These are phyloP conservation scores for Apteryx owenii DNA, from an alignment of 2,113 vertebrate species.

Conservation along the genomic window DNA sequence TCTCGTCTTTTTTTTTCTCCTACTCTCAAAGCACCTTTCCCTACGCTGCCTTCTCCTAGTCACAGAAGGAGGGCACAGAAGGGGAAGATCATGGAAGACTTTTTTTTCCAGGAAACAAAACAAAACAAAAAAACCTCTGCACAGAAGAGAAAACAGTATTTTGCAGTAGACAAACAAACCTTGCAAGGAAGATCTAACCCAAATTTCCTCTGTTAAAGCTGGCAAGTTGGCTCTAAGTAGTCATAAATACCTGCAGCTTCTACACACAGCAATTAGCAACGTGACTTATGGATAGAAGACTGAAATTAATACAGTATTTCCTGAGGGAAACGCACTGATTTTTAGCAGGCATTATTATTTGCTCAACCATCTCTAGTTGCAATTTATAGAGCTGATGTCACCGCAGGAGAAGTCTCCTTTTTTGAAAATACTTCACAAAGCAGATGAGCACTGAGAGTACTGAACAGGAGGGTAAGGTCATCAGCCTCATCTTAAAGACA, in stretches of 20 bases:
- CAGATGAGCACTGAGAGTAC: accelerated
- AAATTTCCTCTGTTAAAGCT: background rate
- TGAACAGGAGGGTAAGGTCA: background rate
- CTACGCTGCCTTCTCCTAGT: background rate
- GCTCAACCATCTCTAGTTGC: background rate
- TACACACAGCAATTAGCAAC: accelerated
- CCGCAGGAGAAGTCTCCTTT: background rate
- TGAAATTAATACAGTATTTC: background rate
- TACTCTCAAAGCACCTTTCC: background rate
- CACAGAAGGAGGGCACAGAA: background rate
- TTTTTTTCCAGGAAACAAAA: background rate
- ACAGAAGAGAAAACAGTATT: background rate
- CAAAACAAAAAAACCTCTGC: background rate
- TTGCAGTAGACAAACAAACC: background rate
- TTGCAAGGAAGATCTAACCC: background rate
- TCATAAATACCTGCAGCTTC: background rate
- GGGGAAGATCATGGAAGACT: background rate
- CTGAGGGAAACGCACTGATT: background rate
- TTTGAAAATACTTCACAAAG: background rate
- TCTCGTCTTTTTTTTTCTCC: accelerated
- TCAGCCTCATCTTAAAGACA: background rate
- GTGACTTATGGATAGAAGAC: background rate
- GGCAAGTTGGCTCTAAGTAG: accelerated
- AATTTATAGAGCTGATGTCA: background rate
- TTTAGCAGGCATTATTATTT: background rate